Conservation (phyloP, 2,113 vertebrate species). For the Sebastes schlegelii region DNA sequence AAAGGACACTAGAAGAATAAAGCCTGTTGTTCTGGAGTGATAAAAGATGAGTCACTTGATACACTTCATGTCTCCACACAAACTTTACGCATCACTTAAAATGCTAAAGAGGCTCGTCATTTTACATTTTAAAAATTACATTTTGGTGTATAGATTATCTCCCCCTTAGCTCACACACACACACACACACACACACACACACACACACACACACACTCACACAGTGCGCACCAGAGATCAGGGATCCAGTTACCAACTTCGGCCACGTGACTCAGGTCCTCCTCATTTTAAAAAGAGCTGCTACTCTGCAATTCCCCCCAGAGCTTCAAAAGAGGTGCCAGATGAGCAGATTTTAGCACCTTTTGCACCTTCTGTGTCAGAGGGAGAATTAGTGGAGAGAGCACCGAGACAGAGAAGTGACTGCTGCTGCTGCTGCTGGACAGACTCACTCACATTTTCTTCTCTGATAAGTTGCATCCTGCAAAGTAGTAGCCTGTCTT, state of each 20-base stretch:
- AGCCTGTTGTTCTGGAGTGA: constrained; percentile 24
- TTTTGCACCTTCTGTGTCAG: constrained; percentile 47
- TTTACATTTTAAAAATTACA: background rate
- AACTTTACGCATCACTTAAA: background rate
- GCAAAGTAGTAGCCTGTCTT: background rate
- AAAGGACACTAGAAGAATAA: constrained; percentile 18
- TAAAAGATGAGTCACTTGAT: constrained; percentile 29
- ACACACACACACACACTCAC: background rate
- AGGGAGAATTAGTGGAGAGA: background rate
- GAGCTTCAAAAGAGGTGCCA: constrained; percentile 61
- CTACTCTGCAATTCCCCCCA: constrained; percentile 62
- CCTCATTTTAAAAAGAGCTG: constrained; percentile 71
- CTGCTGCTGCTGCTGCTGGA: constrained; percentile 32
- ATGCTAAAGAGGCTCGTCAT: background rate
- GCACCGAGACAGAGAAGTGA: background rate
- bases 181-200: too few species aligned
- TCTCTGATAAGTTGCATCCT: constrained; percentile 27
- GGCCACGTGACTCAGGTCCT: constrained; percentile 81
- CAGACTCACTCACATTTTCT: background rate
- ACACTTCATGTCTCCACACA: constrained; percentile 9
- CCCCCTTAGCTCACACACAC: too few species aligned
- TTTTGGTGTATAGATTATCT: too few species aligned
- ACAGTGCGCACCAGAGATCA: constrained; percentile 37
- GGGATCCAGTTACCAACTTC: constrained; percentile 73
- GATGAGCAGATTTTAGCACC: constrained; percentile 63